Conservation (phyloP, 2,888 invertebrate genomes). For the Cremastinae sp. region DNA sequence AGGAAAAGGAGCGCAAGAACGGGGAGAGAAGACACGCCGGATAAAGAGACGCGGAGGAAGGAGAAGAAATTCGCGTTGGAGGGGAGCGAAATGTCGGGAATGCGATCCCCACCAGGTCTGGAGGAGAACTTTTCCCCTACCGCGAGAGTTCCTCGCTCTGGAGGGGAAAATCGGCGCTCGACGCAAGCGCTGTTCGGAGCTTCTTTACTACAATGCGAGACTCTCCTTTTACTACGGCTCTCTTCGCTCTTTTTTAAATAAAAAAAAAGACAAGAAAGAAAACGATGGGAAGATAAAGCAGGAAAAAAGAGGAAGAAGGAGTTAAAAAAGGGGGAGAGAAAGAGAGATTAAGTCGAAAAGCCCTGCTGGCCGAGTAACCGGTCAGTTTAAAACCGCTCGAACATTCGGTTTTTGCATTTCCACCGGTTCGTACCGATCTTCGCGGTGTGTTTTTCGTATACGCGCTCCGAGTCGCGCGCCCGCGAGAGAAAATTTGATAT, state of each 20-base stretch:
- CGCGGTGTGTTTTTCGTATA: no score
- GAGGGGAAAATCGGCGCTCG: constrained; percentile 45
- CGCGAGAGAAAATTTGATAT: no score
- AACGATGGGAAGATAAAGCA: background rate
- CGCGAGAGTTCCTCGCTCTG: constrained; percentile 23
- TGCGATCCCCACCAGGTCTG: constrained; percentile 59
- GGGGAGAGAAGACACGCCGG: constrained; percentile 8
- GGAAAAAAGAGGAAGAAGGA: no score
- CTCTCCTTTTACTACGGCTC: constrained; percentile 30
- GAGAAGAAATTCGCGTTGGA: constrained; percentile 54
- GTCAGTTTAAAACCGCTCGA: constrained; percentile 73
- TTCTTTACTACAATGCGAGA: constrained; percentile 56
- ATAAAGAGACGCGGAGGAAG: constrained; percentile 22
- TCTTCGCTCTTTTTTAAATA: constrained; percentile 12
- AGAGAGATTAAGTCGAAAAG: constrained; percentile 68
- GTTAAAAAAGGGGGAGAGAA: no score
- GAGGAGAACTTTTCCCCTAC: constrained; percentile 48
- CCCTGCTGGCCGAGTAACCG: constrained; percentile 76
- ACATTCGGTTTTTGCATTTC: constrained; percentile 78
- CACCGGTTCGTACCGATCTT: constrained; percentile 64
- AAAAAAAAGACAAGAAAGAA: constrained; percentile 10
- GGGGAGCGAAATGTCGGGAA: constrained; percentile 70
- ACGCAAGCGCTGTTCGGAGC: constrained; percentile 70
- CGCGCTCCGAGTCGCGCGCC: no score
- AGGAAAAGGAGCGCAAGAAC: background rate